These are phyloP conservation scores for Megaceryle torquata DNA, from an alignment of 2,113 vertebrate species.

Conservation along the genomic window DNA sequence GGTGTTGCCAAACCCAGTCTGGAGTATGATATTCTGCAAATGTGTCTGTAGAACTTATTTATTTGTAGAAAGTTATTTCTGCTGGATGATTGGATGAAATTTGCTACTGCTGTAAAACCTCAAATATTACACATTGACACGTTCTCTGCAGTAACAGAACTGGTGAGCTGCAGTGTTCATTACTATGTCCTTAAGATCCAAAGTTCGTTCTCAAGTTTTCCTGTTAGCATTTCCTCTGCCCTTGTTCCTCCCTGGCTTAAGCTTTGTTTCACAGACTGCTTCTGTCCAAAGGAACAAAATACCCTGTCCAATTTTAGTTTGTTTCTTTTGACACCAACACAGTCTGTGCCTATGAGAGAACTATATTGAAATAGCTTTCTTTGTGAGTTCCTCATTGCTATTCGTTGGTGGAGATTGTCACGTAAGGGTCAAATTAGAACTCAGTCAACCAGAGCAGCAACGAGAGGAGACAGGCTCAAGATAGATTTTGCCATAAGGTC, in stretches of 20 bases:
- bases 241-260: neutral
- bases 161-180: neutral
- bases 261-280: constrained; percentile 37
- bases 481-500: neutral
- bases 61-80: neutral
- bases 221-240: constrained; percentile 9
- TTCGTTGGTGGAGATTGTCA: constrained; percentile 49
- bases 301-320: neutral
- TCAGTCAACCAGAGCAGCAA: constrained; percentile 31
- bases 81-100: neutral
- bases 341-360: constrained; percentile 28
- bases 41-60: neutral
- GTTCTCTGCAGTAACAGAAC: neutral
- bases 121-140: neutral
- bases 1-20: neutral
- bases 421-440: constrained; percentile 43
- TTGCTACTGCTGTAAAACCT: neutral
- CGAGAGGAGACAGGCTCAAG: neutral
- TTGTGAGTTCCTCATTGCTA: constrained; percentile 64
- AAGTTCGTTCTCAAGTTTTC: constrained; percentile 5
- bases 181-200: neutral
- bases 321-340: constrained; percentile 52
- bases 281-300: constrained; percentile 27
- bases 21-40: neutral
- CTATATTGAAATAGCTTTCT: constrained; percentile 33